Evolutionary conservation across 2,888 invertebrate species (phyloP).

Genomic region (Melanophora roralis): DNA sequence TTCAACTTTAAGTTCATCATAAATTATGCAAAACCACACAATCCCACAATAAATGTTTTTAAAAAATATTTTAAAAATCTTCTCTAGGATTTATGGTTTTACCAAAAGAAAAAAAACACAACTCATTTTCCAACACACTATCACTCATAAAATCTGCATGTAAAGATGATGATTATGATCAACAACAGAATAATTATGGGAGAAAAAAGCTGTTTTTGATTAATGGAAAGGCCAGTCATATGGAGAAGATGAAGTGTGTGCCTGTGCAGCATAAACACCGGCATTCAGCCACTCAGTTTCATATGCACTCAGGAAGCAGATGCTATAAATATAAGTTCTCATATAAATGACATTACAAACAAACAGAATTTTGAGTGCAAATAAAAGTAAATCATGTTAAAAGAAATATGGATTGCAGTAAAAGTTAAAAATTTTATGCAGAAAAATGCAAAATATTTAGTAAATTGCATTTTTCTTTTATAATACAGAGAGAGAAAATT

Average conservation of each 20-base stretch:
- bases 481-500: slow-evolving; percentile 4
- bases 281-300: not conserved
- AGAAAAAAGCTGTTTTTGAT: slow-evolving; percentile 38
- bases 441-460: slow-evolving; percentile 16
- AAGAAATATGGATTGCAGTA: slow-evolving; percentile 35
- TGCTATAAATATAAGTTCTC: slow-evolving; percentile 5
- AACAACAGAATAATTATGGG: slow-evolving; percentile 27
- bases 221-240: slow-evolving; percentile 43
- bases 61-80: slow-evolving; percentile 25
- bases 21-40: slow-evolving; percentile 26
- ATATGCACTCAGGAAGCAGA: not conserved
- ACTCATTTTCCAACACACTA: slow-evolving; percentile 19
- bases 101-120: slow-evolving; percentile 21
- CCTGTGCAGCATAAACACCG: not conserved
- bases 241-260: slow-evolving; percentile 14
- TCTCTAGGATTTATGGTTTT: slow-evolving; percentile 47
- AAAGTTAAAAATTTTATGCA: slow-evolving; percentile 33
- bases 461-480: not conserved
- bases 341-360: slow-evolving; percentile 41
- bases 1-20: slow-evolving; percentile 36
- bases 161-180: slow-evolving; percentile 29
- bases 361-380: slow-evolving; percentile 39
- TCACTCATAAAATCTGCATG: slow-evolving; percentile 41
- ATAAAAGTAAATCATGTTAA: slow-evolving; percentile 50
- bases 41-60: not conserved